Conservation (phyloP, 2,797 vertebrate genomes). For the Amblyraja radiata region DNA sequence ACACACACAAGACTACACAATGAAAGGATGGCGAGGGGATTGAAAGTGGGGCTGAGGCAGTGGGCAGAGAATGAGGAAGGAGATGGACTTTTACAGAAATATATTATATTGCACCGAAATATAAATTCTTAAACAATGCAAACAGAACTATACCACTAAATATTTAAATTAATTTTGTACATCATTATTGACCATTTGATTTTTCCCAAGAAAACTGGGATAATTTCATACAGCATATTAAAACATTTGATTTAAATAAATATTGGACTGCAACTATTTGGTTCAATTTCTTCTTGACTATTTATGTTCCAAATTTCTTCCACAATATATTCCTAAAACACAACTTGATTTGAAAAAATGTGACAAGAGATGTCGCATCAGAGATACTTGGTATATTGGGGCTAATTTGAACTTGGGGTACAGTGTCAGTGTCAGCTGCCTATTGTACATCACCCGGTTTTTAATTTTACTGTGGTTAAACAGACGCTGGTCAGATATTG, state of each 20-base stretch:
- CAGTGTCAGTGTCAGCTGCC: background rate
- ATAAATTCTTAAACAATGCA: background rate
- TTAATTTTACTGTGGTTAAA: background rate
- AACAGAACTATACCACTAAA: background rate
- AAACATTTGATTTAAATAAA: background rate
- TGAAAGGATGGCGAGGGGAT: background rate
- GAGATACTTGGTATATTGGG: background rate
- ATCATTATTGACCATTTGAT: background rate
- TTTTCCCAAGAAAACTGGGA: background rate
- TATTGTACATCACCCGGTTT: background rate
- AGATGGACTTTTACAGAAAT: background rate
- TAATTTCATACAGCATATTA: background rate
- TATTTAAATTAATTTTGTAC: background rate
- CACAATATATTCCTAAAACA: background rate
- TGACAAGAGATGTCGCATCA: background rate
- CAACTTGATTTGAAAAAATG: background rate
- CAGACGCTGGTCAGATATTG: background rate
- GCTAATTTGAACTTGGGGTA: too few species aligned
- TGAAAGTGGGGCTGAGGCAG: background rate
- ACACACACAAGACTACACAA: background rate
- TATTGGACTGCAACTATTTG: background rate
- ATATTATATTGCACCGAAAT: background rate
- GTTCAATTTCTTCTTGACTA: background rate
- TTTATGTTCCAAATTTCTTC: background rate
- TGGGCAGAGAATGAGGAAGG: background rate